phyloP scores from a whole-genome alignment of 1,140 invertebrate species.

The Bombus sylvicola region DNA sequence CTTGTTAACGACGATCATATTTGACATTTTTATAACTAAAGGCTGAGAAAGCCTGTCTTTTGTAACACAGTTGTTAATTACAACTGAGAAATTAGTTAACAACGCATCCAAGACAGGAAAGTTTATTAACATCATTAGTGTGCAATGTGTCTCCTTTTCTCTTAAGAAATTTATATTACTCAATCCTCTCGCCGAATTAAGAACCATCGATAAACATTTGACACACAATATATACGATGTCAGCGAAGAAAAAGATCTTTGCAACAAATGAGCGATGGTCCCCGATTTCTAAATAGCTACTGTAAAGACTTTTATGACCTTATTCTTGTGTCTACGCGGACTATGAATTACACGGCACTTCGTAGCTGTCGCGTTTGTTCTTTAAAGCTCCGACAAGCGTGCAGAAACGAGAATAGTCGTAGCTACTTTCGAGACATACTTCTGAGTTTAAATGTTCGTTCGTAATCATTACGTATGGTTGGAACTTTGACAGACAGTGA shows the following conservation, averaged over 20 bases:
- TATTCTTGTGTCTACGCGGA: not conserved
- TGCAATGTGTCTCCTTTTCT: not conserved
- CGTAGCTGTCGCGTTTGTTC: not conserved
- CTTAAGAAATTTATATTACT: not conserved
- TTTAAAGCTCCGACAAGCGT: not conserved
- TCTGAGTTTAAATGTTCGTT: not conserved
- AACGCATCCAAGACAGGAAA: not conserved
- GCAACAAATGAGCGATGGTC: not conserved
- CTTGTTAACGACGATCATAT: not conserved
- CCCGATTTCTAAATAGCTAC: not conserved
- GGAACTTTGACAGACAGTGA: slow-evolving; percentile 11
- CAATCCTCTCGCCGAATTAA: not conserved
- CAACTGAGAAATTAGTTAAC: not conserved
- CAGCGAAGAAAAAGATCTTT: not conserved
- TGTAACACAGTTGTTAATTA: not conserved
- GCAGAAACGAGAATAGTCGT: slow-evolving; percentile 14
- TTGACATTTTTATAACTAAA: too few species aligned
- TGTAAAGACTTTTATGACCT: slow-evolving; percentile 10
- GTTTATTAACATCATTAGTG: not conserved
- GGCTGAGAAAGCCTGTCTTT: not conserved
- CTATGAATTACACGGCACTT: slow-evolving; percentile 20
- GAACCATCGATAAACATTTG: not conserved
- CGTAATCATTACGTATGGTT: not conserved
- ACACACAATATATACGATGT: not conserved
- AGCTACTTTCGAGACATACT: not conserved